Evolutionary conservation across 2,797 vertebrate species (phyloP), one percentile per base, ranked within the genome.

Genomic region (Sebastes matsubarae): DNA sequence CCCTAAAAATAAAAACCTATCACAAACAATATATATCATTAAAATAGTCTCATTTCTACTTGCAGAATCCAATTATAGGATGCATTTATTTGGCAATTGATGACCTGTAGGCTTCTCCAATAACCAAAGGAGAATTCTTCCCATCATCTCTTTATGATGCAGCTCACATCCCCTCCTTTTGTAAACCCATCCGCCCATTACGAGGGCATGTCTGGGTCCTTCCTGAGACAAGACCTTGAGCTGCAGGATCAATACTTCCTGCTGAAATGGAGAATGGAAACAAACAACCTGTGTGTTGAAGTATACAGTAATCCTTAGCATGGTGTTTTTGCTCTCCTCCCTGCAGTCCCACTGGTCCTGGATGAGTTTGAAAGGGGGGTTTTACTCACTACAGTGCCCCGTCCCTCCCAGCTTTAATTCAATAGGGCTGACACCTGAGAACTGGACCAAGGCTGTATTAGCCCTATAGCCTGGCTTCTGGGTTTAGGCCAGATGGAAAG

Each of bases 351-450:
- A 34, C 61, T 61, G 80, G 63, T 84, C 76, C 66, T 77, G 72
- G 68, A 73, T 82, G 67, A 55, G 54, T 83, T 81, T 80, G 59
- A 79, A 83, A 36, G 32, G 14, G 14, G 29, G 71, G 68, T 2
- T 38, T 88, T 84, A 78, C 80, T 75, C 82, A 34, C 61, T 16
- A 29, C 72, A 34, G 50, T 59, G 63, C 79, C 73, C 69, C 13
- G 0, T 82, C 80, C 75, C 83, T 84, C 78, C 64, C 20, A 68
- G 77, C 61, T 79, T 83, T 77, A 82, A 76, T 93, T 93, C 92
- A 93, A 87, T 93, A 84, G 77, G 18, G 27, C 68, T 79, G 92
- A 92, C 87, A 93, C 86, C 75, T 78, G 88, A 92, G 90, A 92
- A 66, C 80, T 73, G 60, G 67, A 80, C 69, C 72, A 50, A 29